These are phyloP conservation scores for Microtus pennsylvanicus DNA, from an alignment of 2,113 vertebrate species.

Conservation along the genomic window DNA sequence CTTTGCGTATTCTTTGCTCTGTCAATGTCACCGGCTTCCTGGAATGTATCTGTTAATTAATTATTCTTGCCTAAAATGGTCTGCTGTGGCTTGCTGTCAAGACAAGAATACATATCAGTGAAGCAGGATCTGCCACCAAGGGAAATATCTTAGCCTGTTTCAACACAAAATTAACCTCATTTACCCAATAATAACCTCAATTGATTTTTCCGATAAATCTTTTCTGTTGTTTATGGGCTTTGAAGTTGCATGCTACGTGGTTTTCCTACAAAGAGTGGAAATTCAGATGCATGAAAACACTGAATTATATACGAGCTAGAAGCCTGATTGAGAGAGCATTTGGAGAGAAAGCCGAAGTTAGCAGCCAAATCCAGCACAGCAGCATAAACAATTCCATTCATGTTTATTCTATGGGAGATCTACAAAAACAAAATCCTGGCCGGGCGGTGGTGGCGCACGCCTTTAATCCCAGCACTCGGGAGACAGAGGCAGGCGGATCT, in stretches of 20 bases:
- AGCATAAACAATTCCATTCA: constrained; percentile 49
- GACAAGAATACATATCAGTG: constrained; percentile 73
- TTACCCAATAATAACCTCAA: constrained; percentile 68
- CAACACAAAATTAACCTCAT: constrained; percentile 67
- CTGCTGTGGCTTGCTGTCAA: constrained; percentile 70
- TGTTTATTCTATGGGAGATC: constrained; percentile 19
- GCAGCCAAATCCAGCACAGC: constrained; percentile 57
- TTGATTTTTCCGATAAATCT: constrained; percentile 68
- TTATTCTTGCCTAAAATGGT: constrained; percentile 79
- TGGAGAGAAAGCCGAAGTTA: constrained; percentile 47
- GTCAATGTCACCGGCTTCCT: constrained; percentile 82
- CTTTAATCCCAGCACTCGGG: too few relatives aligned
- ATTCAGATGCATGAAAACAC: constrained; percentile 59
- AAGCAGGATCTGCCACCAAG: constrained; percentile 58
- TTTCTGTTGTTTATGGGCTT: constrained; percentile 59
- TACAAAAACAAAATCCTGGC: background rate
- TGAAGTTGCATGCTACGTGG: constrained; percentile 56
- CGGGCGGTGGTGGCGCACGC: too few relatives aligned
- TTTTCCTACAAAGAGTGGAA: constrained; percentile 65
- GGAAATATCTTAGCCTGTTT: constrained; percentile 73
- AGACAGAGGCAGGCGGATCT: too few relatives aligned
- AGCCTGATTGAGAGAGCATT: constrained; percentile 44
- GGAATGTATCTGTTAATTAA: constrained; percentile 81
- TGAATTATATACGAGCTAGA: constrained; percentile 46
- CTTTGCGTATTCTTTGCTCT: constrained; percentile 83